Base-by-base conservation (phyloP, 2,113 vertebrate species). In the Dolichotis patagonum region DNA sequence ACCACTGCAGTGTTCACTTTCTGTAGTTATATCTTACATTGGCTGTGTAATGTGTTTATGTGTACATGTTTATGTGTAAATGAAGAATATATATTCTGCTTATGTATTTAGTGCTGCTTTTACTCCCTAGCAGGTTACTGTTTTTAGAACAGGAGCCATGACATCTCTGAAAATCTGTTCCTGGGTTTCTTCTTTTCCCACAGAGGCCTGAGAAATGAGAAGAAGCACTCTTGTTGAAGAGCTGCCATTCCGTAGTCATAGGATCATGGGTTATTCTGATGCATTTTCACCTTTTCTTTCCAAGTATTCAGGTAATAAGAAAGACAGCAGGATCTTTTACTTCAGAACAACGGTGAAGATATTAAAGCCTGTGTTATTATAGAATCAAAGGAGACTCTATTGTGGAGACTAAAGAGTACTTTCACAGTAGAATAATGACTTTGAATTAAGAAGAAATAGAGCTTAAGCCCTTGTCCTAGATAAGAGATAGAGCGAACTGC, bases 381-480 rank as follows among this genome's bases (percentile, higher is more conserved):
- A 69, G 54, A 52, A 43, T 67, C 38, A 90, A 41, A 96, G 60
- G 67, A 67, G 65, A 67, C 65, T 63, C 49, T 93, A 62, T 60
- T 88, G 52, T 43, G 63, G 54, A 83, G 71, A 91, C 35, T 81
- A 85, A 91, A 88, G 87, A 58, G 38, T 78, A n/a, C 19, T 95
- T 97, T 96, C 63, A 90, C 95, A 22, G 54, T 69, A 73, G 30
- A 85, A 94, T 94, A 91, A 97, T 0, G 2, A 67, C 46, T 90
- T 95, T 87, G 62, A 95, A 80, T 96, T 89, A 78, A 80, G n/a
- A 24, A 41, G 26, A 87, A 16, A 62, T 62, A 52, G 26, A 49
- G 32, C 16, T 62, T 63, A 84, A 91, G 54, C 22, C 46, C 75
- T 81, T 95, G 90, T 73, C 90, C 92, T 93, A 98, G 62, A 93